Base-by-base conservation (phyloP, 2,888 invertebrate genomes). In the Eristalinus sepulchralis region DNA sequence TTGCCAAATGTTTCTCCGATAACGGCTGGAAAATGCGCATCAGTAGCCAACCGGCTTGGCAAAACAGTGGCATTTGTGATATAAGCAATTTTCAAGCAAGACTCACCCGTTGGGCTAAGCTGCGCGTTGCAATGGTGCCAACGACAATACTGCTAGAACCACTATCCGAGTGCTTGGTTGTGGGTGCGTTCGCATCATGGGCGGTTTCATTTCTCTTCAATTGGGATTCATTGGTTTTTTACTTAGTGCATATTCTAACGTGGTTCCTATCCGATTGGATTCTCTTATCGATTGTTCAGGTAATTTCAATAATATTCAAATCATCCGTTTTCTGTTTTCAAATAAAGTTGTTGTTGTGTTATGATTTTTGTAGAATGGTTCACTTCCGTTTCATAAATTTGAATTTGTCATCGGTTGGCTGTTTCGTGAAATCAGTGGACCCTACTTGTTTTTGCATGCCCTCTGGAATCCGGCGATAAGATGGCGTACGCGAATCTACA, bases 191-290 rank as follows among this genome's bases (percentile, higher is more conserved):
- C 90, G 96, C 97, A 34, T 96, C 98, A 0, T 97, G 97, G 97
- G 96, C 98, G 0, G 96, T 96, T 2, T 95, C 95, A 72, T 92
- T 95, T 67, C 94, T 99, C 39, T 97, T 99, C 90, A 95, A 95
- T 88, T 97, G 97, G 94, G 97, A 98, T 92, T 96, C 97, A 1
- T 94, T 98, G 88, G 97, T 97, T 70, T 98, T 99, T 93, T 98
- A 98, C 93, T 94, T 98, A 89, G 95, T 98, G 90, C 99, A 99
- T 93, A 95, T 97, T 89, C 94, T 98, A 73, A 94, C 96, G 91
- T 99, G 99, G 99, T 98, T 99, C 92, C 95, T 98, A 89, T 96
- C 97, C 89, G 99, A 99, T 93, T 99, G 98, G 97, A 94, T 97
- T 90, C 95, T 99, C 90, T 94, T 99, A 89, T 95, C 96, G 88